Base-by-base conservation (phyloP, 2,113 vertebrate species). In the Carettochelys insculpta region DNA sequence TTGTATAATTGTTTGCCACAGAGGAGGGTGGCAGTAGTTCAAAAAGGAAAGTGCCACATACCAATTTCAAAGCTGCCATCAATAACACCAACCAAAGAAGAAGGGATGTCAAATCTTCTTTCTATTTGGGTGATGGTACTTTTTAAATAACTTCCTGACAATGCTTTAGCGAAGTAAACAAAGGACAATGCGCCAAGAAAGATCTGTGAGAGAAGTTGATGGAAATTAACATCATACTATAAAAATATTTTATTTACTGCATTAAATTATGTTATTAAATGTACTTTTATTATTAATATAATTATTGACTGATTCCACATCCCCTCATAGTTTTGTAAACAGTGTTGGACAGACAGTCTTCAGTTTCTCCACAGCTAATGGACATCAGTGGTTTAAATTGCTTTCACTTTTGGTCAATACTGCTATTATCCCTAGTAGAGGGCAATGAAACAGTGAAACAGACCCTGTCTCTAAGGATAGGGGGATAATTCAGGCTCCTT, bases 51-150 rank as follows among this genome's bases (percentile, higher is more conserved):
- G 31, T 1, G 77, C 82, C 86, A 98, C 99, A 50, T 98, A 99
- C 99, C 99, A 68, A 99, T 98, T 98, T 99, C 99, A 96, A 99
- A 99, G 97, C 99, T 99, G 52, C 99, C 99, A 77, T 99, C 99
- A 95, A 99, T 99, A 88, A 99, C 92, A 12, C 99, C 99, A 96
- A 99, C 98, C 95, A 99, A 96, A 94, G 99, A 99, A 94, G 98
- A 99, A 78, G 99, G 98, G 89, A 99, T 98, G 91, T 99, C 99
- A 93, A 99, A 99, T 95, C 99, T 98, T 94, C 98, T 98, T 97
- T 99, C 99, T 97, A 99, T 98, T 97, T 99, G 99, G 17, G 99
- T 99, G 96, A 99, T 99, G 95, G 99, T 99, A 94, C 99, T 99
- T 97, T 99, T 99, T 96, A 99, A 97, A 89, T 99, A 99, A 95